Evolutionary conservation across 2,888 invertebrate genomes (phyloP), one percentile per base, ranked within the genome.

Genomic region (Conomelus anceps): DNA sequence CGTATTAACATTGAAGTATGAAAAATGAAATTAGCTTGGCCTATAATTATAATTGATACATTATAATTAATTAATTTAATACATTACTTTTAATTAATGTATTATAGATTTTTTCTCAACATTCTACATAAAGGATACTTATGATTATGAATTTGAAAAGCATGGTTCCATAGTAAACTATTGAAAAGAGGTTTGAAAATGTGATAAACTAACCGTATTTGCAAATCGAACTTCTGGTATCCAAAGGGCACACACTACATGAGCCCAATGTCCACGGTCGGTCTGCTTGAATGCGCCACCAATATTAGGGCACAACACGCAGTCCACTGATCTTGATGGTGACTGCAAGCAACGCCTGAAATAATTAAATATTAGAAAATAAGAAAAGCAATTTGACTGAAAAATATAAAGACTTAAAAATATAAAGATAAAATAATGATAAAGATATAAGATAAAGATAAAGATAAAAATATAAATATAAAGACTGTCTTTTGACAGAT

Each of bases 211-310:
- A 6, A 98, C 99, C 0, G 99, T 99, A 93, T 99, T 99, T 0
- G 99, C 99, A 93, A 99, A 99, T 91, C 98, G 95, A 86, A 97
- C 99, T 95, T 99, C 99, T 0, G 99, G 99, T 92, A 99, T 98
- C 99, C 99, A 99, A 0, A 99, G 94, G 0, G 99, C 99, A 93
- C 99, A 99, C 0, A 99, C 98, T 1, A 99, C 99, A 93, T 99
- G 99, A 0, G 99, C 99, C 99, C 99, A 99, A 0, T 97, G 96
- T 0, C 97, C 95, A 92, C 98, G 96, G 93, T 99, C 99, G 0
- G 99, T 99, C 94, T 99, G 99, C 93, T 99, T 99, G 93, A 99
- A 99, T 26, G 99, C 99, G 89, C 99, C 99, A 89, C 98, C 98
- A 92, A 98, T 97, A 93, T 99, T 99, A 0, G 99, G 99, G 93